These are phyloP conservation scores for Yoshiicerus persimilis DNA, from an alignment of 1,140 invertebrate genomes.

Conservation along the genomic window DNA sequence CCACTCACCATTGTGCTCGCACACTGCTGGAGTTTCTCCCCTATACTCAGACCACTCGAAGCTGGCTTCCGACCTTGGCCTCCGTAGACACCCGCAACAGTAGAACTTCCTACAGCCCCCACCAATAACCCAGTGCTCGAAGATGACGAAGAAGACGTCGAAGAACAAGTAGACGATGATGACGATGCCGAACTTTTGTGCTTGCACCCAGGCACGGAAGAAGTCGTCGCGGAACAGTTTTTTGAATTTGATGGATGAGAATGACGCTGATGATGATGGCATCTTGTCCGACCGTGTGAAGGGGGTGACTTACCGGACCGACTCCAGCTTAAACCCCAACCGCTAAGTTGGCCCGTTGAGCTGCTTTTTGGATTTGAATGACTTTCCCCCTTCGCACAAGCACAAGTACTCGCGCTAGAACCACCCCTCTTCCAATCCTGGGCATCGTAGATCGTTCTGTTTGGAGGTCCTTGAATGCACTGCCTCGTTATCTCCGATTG, in stretches of 20 bases:
- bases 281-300: conserved; percentile 19
- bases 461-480: conserved; percentile 44
- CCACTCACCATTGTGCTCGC: conserved; percentile 25
- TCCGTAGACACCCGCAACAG: background rate
- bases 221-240: background rate
- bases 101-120: background rate
- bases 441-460: conserved; percentile 43
- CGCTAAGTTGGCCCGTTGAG: conserved; percentile 40
- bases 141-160: conserved; percentile 32
- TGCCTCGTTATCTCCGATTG: conserved; percentile 37
- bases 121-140: background rate
- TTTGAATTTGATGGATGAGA: conserved; percentile 35
- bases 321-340: conserved; percentile 30
- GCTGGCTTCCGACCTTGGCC: background rate
- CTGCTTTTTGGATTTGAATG: conserved; percentile 37
- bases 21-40: conserved; percentile 35
- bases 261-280: conserved; percentile 34
- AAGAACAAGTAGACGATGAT: conserved; percentile 29
- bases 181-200: conserved; percentile 29
- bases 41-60: conserved; percentile 23
- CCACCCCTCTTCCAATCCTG: conserved; percentile 34
- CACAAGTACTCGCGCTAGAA: background rate
- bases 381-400: conserved; percentile 11
- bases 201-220: conserved; percentile 17
- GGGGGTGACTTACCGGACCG: conserved; percentile 43